Percentiles rank a stretch among this genome's conserved stretches.
These are phyloP conservation scores for Cerceris rybyensis DNA, from an alignment of 2,888 invertebrate species.

Conservation along the genomic window DNA sequence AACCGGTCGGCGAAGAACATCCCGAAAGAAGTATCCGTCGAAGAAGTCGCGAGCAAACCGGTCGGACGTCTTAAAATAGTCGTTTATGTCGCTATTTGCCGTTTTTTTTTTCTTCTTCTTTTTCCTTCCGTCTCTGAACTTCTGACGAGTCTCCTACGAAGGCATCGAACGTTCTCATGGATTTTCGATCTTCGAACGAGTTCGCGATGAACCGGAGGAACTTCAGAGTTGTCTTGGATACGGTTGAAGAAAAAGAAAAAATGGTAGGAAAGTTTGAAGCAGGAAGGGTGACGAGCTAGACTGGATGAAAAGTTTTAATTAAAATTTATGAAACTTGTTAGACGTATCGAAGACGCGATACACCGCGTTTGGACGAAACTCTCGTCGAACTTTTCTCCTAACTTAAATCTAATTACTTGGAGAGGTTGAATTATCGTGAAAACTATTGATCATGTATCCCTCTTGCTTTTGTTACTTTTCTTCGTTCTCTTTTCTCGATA, in stretches of 20 bases:
- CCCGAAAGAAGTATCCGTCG: constrained; percentile 24
- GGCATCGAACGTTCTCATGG: background rate
- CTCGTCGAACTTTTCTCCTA: background rate
- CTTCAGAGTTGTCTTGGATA: constrained; percentile 1
- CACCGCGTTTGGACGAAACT: background rate
- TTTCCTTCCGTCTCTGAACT: constrained; percentile 10
- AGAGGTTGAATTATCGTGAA: background rate
- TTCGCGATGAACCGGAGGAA: constrained; percentile 2
- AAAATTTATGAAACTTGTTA: constrained; percentile 1
- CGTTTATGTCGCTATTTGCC: constrained; percentile 20
- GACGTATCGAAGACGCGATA: constrained; percentile 1
- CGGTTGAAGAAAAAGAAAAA: constrained; percentile 2
- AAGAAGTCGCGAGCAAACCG: constrained; percentile 48
- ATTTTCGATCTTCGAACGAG: background rate
- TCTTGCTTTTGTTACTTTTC: no score
- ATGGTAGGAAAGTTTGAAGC: background rate
- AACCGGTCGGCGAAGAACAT: constrained; percentile 5
- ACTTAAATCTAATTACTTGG: background rate
- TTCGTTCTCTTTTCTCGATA: no score
- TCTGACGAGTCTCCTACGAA: background rate
- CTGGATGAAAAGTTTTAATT: background rate
- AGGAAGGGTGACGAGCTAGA: background rate
- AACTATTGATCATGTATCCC: no score
- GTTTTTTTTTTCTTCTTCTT: constrained; percentile 18
- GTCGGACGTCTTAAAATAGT: constrained; percentile 62